These are phyloP conservation scores for Allophyes oxyacanthae DNA, from an alignment of 2,888 invertebrate genomes.

Conservation along the genomic window DNA sequence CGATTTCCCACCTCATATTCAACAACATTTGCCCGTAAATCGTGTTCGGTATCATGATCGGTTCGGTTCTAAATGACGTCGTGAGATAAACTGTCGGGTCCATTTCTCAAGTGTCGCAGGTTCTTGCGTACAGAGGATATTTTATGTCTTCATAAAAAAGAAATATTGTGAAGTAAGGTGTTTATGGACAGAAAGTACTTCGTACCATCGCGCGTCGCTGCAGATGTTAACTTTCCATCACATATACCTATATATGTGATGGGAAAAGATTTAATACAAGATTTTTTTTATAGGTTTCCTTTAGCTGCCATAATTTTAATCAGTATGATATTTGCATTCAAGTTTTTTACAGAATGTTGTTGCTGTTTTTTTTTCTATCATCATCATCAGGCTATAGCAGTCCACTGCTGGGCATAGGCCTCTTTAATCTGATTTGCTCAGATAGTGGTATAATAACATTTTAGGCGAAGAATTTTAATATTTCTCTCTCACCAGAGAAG, in stretches of 20 bases:
- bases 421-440: no score
- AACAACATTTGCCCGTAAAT: slow-evolving; percentile 45
- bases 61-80: slow-evolving; percentile 59
- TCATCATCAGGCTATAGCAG: no score
- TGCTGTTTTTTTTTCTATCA: no score
- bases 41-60: slow-evolving; percentile 47
- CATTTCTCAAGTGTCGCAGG: slow-evolving; percentile 60
- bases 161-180: slow-evolving; percentile 61
- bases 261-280: neutral
- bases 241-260: slow-evolving; percentile 23
- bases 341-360: no score
- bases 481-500: no score
- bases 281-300: no score
- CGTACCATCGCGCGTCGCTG: no score
- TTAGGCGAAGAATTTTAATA: no score
- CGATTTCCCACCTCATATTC: slow-evolving; percentile 3
- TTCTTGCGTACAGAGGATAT: slow-evolving; percentile 51
- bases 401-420: no score
- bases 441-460: no score
- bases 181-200: slow-evolving; percentile 35
- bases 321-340: slow-evolving; percentile 23
- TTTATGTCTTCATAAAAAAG: slow-evolving; percentile 73
- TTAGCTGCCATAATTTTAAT: no score
- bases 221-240: no score
- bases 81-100: slow-evolving; percentile 58